Evolutionary conservation across 1,140 invertebrate species (phyloP), one percentile per base, ranked within the genome.

Genomic region (Fopius arisanus): DNA sequence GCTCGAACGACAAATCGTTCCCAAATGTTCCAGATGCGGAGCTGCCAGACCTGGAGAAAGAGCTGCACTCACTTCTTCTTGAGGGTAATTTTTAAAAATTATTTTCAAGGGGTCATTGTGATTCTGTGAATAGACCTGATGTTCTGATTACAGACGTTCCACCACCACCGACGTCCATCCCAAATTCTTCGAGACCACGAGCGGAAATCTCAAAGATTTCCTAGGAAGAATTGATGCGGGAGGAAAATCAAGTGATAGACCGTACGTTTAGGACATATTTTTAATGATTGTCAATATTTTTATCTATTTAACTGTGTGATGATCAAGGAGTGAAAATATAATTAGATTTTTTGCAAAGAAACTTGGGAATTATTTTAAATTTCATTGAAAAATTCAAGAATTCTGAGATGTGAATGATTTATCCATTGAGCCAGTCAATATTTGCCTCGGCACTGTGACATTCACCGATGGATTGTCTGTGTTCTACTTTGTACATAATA

Each of bases 401-500:
- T n/a, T n/a, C n/a, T n/a, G n/a, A n/a, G n/a, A n/a, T n/a, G n/a
- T n/a, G n/a, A n/a, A n/a, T n/a, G n/a, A n/a, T n/a, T n/a, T n/a
- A n/a, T n/a, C n/a, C n/a, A n/a, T n/a, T n/a, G n/a, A n/a, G n/a
- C n/a, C n/a, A n/a, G n/a, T n/a, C n/a, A n/a, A n/a, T n/a, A n/a
- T n/a, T n/a, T n/a, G n/a, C n/a, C n/a, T n/a, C n/a, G n/a, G n/a
- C n/a, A n/a, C n/a, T 40, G 23, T 72, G 70, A 75, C 85, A 87
- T 0, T 37, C 1, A 9, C 69, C 70, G 62, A 78, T 48, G 16
- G 62, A 26, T 63, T 77, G 78, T 2, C 80, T 66, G 16, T 37
- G 75, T 70, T 81, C 75, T 19, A 86, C 51, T 21, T 70, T 78
- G 0, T 75, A 31, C 37, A 84, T 80, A 29, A 86, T 76, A 23